phyloP scores from a whole-genome alignment of 2,888 invertebrate species.

The Amphipoea lucens region DNA sequence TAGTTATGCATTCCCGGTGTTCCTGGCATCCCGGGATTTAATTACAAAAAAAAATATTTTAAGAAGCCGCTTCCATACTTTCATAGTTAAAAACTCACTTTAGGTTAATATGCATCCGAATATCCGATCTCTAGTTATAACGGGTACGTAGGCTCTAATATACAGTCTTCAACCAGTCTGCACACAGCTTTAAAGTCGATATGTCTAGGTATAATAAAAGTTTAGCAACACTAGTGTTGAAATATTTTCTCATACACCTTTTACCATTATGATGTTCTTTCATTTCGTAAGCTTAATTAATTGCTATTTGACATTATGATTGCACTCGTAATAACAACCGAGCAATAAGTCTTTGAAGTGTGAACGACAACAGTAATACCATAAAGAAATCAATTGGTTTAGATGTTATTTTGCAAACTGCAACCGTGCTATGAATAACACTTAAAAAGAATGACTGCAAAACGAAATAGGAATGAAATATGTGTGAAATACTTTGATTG shows the following conservation, averaged over 20 bases:
- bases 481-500: background rate
- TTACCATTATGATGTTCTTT: background rate
- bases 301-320: slow-evolving; percentile 32
- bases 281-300: slow-evolving; percentile 6
- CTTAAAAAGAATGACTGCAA: background rate
- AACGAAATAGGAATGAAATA: background rate
- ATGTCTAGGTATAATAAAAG: background rate
- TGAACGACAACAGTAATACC: background rate
- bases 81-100: too few species aligned
- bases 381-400: slow-evolving; percentile 22
- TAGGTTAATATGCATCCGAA: too few species aligned
- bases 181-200: background rate
- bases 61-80: too few species aligned
- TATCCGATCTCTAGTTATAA: too few species aligned
- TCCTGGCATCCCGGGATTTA: too few species aligned
- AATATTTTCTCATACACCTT: slow-evolving; percentile 14
- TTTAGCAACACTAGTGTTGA: slow-evolving; percentile 16
- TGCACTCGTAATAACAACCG: background rate
- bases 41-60: too few species aligned
- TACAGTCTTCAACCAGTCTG: too few species aligned
- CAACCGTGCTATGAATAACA: background rate
- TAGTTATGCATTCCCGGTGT: too few species aligned
- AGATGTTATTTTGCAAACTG: slow-evolving; percentile 1
- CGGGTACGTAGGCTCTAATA: background rate
- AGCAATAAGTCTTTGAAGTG: slow-evolving; percentile 3